Conservation (phyloP, 2,888 invertebrate genomes). For the Mamestra brassicae region DNA sequence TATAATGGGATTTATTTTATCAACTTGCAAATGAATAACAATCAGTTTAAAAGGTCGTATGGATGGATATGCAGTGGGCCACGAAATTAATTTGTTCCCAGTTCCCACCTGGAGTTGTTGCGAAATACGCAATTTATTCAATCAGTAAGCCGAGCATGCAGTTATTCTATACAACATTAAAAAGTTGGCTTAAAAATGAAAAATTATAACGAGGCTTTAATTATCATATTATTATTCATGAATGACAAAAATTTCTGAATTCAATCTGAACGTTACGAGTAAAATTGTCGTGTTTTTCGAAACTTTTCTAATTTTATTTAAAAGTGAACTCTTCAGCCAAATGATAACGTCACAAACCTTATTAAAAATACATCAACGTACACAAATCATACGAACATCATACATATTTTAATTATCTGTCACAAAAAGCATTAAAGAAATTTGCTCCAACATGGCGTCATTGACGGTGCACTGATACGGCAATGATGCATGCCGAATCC, state of each 20-base stretch:
- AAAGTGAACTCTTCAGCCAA: neutral
- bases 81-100: slow-evolving; percentile 57
- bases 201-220: neutral
- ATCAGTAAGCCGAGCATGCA: neutral
- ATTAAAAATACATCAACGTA: neutral
- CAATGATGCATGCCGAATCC: slow-evolving; percentile 59
- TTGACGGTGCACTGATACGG: slow-evolving; percentile 50
- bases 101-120: slow-evolving; percentile 16
- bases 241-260: slow-evolving; percentile 9
- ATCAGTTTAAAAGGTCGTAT: slow-evolving; percentile 60
- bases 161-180: neutral
- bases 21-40: slow-evolving; percentile 63
- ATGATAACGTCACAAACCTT: neutral
- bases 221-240: slow-evolving; percentile 14
- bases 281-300: neutral
- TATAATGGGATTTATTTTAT: slow-evolving; percentile 58
- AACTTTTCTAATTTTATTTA: slow-evolving; percentile 12
- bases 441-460: slow-evolving; percentile 15
- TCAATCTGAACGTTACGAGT: neutral
- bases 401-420: slow-evolving; percentile 15
- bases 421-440: slow-evolving; percentile 13
- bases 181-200: neutral
- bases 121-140: slow-evolving; percentile 28
- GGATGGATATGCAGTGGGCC: slow-evolving; percentile 48
- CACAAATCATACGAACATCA: neutral